phyloP scores from a whole-genome alignment of 2,113 vertebrate species.

The Vimba vimba region DNA sequence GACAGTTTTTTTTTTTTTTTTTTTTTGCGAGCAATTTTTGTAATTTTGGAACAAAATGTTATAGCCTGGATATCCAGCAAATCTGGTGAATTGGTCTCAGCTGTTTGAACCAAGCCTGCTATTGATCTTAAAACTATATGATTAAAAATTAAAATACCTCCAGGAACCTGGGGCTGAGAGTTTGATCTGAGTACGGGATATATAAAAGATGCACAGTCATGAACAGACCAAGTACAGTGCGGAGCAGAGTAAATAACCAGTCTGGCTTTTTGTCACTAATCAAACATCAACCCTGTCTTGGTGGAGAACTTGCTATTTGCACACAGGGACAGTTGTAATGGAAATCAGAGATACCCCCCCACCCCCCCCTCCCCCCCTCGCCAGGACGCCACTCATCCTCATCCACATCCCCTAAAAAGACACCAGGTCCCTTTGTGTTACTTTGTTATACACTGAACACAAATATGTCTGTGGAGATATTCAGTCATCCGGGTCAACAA shows the following conservation, averaged over 20 bases:
- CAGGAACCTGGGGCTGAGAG: neutral
- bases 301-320: constrained; percentile 52
- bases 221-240: constrained; percentile 28
- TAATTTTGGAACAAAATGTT: neutral
- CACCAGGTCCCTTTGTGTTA: neutral
- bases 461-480: constrained; percentile 4
- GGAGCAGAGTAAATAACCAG: constrained; percentile 51
- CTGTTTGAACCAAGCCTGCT: neutral
- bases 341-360: constrained; percentile 19
- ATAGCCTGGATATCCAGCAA: neutral
- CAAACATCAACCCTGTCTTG: constrained; percentile 41
- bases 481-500: neutral
- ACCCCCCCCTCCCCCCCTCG: neutral
- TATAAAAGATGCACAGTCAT: constrained; percentile 33
- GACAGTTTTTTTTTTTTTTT: neutral
- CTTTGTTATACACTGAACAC: constrained; percentile 22
- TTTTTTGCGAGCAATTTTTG: too few species aligned
- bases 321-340: constrained; percentile 42
- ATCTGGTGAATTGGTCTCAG: neutral
- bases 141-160: constrained; percentile 29
- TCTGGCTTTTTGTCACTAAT: constrained; percentile 43
- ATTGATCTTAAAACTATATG: constrained; percentile 29
- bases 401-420: neutral
- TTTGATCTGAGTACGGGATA: constrained; percentile 24
- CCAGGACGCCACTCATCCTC: neutral